These are phyloP conservation scores for Leptopilina syphax DNA, from an alignment of 2,888 invertebrate species.

Conservation along the genomic window DNA sequence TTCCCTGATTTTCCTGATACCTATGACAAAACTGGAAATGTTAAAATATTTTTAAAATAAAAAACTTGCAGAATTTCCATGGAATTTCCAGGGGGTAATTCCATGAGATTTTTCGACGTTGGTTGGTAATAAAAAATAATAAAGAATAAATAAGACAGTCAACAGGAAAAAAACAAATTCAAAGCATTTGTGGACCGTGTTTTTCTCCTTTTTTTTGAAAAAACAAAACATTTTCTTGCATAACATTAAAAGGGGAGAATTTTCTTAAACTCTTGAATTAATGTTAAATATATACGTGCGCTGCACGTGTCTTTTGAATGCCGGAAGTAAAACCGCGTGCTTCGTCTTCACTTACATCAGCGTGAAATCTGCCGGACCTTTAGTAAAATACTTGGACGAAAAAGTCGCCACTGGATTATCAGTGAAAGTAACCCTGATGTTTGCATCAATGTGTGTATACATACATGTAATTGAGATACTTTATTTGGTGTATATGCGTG, in stretches of 20 bases:
- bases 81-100: too few species aligned
- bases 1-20: too few species aligned
- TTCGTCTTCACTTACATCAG: conserved; percentile 29
- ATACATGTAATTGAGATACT: conserved; percentile 52
- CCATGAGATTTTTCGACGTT: too few species aligned
- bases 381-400: conserved; percentile 37
- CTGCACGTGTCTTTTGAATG: conserved; percentile 17
- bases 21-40: too few species aligned
- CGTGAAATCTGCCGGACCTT: conserved; percentile 42
- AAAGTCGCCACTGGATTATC: conserved; percentile 49
- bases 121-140: too few species aligned
- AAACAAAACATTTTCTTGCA: neutral
- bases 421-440: conserved; percentile 54
- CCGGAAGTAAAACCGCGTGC: conserved; percentile 29
- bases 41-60: too few species aligned
- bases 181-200: too few species aligned
- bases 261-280: conserved; percentile 18
- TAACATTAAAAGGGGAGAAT: neutral
- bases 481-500: conserved; percentile 34
- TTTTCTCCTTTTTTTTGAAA: too few species aligned
- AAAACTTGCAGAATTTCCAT: too few species aligned
- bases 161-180: too few species aligned
- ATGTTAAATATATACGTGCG: conserved; percentile 7
- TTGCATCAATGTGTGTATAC: conserved; percentile 43
- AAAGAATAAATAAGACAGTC: too few species aligned